Conservation (phyloP, 2,113 vertebrate genomes). For the Grus americana region DNA sequence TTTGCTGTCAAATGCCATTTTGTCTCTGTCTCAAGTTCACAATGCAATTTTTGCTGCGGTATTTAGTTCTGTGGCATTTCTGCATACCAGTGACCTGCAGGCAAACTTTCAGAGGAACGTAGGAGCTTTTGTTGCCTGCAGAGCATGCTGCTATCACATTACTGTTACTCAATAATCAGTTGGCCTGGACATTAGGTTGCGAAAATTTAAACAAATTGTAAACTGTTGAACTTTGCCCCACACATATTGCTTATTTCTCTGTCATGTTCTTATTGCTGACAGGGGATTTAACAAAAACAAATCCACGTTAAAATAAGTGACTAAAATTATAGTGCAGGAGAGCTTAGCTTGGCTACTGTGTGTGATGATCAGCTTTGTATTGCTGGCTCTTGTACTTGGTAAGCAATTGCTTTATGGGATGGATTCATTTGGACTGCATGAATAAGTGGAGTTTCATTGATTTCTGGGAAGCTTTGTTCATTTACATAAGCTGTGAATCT, state of each 20-base stretch:
- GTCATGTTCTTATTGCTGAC: not conserved
- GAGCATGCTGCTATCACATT: not conserved
- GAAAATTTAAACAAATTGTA: slow-evolving; percentile 23
- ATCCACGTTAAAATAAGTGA: not conserved
- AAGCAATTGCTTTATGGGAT: not conserved
- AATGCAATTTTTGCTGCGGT: not conserved
- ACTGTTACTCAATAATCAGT: slow-evolving; percentile 21
- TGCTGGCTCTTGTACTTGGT: not conserved
- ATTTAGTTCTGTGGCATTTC: not conserved
- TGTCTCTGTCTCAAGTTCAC: not conserved
- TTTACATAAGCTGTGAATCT: slow-evolving; percentile 5
- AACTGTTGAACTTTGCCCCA: slow-evolving; percentile 6
- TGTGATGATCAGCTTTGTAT: slow-evolving; percentile 12
- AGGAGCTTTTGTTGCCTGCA: not conserved
- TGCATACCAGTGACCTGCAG: not conserved
- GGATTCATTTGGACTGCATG: not conserved
- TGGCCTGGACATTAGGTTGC: slow-evolving; percentile 14
- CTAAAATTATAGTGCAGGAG: not conserved
- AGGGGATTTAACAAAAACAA: not conserved
- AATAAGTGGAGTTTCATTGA: not conserved
- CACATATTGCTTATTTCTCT: not conserved
- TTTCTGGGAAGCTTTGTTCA: slow-evolving; percentile 5
- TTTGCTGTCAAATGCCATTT: not conserved
- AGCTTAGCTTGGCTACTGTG: not conserved
- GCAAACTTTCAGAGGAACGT: not conserved